Evolutionary conservation across 2,888 invertebrate genomes (phyloP).

Genomic region (Agriopis leucophaearia): DNA sequence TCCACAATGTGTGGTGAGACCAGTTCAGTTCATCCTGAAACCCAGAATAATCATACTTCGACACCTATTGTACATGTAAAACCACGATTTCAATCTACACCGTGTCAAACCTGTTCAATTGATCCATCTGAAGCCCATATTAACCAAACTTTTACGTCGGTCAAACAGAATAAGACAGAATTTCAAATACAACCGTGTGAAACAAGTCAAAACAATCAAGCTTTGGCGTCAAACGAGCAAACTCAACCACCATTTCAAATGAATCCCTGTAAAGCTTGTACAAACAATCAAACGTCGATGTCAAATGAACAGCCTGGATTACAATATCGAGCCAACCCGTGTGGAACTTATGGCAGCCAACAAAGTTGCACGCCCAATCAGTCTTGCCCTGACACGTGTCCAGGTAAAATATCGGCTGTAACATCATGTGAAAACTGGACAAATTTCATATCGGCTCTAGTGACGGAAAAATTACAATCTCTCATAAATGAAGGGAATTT

Average conservation of each 20-base stretch:
- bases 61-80: not conserved
- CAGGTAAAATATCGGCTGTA: not conserved
- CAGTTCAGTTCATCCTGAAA: not conserved
- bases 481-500: not conserved
- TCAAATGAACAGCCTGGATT: not conserved
- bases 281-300: not conserved
- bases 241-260: no score
- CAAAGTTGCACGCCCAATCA: not conserved
- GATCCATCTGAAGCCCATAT: not conserved
- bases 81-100: not conserved
- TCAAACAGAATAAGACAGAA: not conserved
- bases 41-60: not conserved
- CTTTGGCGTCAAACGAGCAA: not conserved
- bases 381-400: not conserved
- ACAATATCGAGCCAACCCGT: not conserved
- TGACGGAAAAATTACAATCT: slow-evolving; percentile 2
- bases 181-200: not conserved
- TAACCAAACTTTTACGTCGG: not conserved
- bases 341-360: not conserved
- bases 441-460: not conserved
- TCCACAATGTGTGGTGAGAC: no score
- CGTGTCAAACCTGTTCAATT: not conserved
- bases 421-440: slow-evolving; percentile 12
- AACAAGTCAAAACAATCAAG: not conserved
- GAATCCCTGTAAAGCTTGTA: not conserved